Evolutionary conservation across 2,113 vertebrate species (phyloP), one percentile per base, ranked within the genome.

Genomic region (Haemorhous mexicanus): DNA sequence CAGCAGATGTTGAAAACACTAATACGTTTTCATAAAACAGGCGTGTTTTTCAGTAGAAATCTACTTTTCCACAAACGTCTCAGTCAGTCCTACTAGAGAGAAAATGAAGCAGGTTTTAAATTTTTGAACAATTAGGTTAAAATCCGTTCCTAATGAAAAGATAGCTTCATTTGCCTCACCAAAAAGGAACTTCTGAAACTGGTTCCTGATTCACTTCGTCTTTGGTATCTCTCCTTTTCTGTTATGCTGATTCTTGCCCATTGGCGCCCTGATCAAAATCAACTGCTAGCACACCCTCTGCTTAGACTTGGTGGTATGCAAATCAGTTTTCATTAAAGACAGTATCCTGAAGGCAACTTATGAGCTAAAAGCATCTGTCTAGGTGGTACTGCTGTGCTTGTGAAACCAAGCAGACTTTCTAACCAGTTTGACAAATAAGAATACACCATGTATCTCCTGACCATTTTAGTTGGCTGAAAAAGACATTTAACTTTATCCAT

Each of bases 201-300:
- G 8, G 16, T 69, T 95, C 89, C 72, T 88, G 55, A 43, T 85
- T 95, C 12, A 0, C 41, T 93, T 85, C 79, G 47, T 79, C 37
- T 90, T 80, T 88, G 73, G 47, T 92, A 59, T 61, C 46, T 92
- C 28, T 68, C 79, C 22, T 94, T 91, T 94, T 91, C 53, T 77
- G n/a, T 69, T 93, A 59, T 70, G 68, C 68, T 92, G 67, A 90
- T 92, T 92, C 76, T 88, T 94, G 64, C 86, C 76, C 72, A 78
- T 74, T 93, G 86, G 83, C 72, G 90, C 21, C 35, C 64, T 89
- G 90, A 90, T 95, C 75, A 92, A 88, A 93, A 94, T 92, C 46
- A 88, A 72, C 78, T 85, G 20, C 83, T 90, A 66, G 47, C 83
- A 86, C 55, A 75, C 30, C 85, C 58, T 68, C 61, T 91, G 84